Evolutionary conservation across 92 coral and sea anemone genomes (phyloP), one percentile per base, ranked within the genome.

Genomic region (Bergia sp.): DNA sequence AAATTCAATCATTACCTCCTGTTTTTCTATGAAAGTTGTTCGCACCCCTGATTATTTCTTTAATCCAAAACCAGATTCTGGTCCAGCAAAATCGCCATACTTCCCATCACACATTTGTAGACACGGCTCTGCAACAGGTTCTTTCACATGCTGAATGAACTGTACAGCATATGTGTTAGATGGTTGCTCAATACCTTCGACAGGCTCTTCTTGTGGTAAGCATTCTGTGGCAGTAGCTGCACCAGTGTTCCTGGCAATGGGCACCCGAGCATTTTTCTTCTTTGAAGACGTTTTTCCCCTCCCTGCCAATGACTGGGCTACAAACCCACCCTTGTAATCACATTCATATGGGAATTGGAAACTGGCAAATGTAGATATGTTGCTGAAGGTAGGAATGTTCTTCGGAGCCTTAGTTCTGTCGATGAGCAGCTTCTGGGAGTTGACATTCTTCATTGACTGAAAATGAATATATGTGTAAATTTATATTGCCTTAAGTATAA

Each of bases 371-470:
- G 79, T 75, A 16, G 79, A 75, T 12, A 75, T 75, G 12, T 41
- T 20, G 79, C n/a, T 20, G 16, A 79, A 79, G 9, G 82, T 79
- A 29, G 42, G 42, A 6, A 36, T 13, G 37, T 37, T 50, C n/a
- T 79, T 79, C 6, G 82, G 82, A 9, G 69, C 67, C 41, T 23
- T 49, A 11, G 36, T 13, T 36, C 44, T 49, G 82, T 79, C 69
- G 8, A 79, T 79, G 4, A 79, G 36, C 67, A 79, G 82, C 39
- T 79, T 79, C 7, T 29, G 15, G n/a, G 69, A 79, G 37, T 21
- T 79, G 65, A 79, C 82, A 79, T 3, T 79, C 37, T 45, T 77
- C 61, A 77, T 44, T 20, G 61, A 44, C 82, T 77, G 82, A 16
- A 77, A 29, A 29, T 29, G 29, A 29, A 29, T 29, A 29, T 29